Base-by-base conservation (phyloP, 2,888 invertebrate species). In the Andrena flavipes region DNA sequence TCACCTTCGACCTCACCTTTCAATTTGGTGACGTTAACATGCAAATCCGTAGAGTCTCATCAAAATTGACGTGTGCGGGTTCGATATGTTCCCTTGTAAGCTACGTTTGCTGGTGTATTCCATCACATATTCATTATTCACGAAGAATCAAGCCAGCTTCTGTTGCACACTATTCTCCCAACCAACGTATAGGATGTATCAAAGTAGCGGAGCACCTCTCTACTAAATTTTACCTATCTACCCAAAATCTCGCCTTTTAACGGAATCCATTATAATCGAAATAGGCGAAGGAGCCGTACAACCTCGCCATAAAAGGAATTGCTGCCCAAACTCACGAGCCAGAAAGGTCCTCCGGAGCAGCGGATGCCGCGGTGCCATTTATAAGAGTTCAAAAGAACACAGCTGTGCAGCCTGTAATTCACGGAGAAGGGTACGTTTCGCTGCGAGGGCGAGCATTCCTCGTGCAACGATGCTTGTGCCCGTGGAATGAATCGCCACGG, bases 401-500 rank as follows among this genome's bases (percentile, higher is more conserved):
- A 42, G 26, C 56, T 16, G 16, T n/a, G 8, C 59, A 23, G 35
- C 42, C 23, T 26, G 42, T 69, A 70, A 77, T 54, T 69, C 63
- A 69, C 33, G 23, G 60, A 26, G n/a, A 8, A 5, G 42, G n/a
- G 8, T 2, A 49, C 20, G 20, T 62, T 62, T 0, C 54, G 23
- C n/a, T n/a, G 20, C 16, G 20, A 26, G 30, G 23, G 20, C 2
- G 6, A 70, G 70, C 62, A 62, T 62, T 63, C 63, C 4, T 29
- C 20, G 1, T 33, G 65, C 67, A 29, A 51, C 60, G 30, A 67
- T 62, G 73, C 62, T 67, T 65, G 65, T 78, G 16, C 23, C 49
- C 23, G 7, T n/a, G 59, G 42, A 79, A 77, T 26, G 78, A 71
- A 78, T 71, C 65, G 80, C 72, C 72, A 65, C 48, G 71, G 26